Base-by-base conservation (phyloP, 2,113 vertebrate genomes). In the Ia io region DNA sequence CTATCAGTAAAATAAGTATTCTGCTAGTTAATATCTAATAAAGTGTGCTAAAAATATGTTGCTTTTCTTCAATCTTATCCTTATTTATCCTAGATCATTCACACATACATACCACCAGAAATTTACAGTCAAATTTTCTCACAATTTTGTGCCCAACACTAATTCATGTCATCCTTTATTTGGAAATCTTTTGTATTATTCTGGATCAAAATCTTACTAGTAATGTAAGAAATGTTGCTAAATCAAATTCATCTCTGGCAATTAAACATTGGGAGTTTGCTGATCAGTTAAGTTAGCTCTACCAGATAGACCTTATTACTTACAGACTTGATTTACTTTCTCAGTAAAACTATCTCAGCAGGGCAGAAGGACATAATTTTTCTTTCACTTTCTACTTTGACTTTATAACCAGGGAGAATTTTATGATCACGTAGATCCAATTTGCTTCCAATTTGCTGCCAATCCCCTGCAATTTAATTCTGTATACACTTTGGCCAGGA, bases 181-280 rank as follows among this genome's bases (percentile, higher is more conserved):
- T 90, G 71, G 23, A 95, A 88, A 84, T 70, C 3, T 67, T 87
- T 79, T 71, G 18, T 83, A 65, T 80, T 80, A 65, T 88, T 88
- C 32, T 65, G 9, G 49, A 65, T 12, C 18, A 84, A 82, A 79
- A 67, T 47, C 5, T 73, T 86, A 53, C 30, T 78, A 44, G 6
- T 73, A 53, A 74, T 42, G 40, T 13, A 76, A 77, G 23, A 86
- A 92, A 65, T 67, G 4, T 74, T 90, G 23, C 32, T 76, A 13
- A 80, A 88, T 79, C 23, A 51, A 78, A 85, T 53, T 86, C 14
- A 4, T 82, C 37, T 42, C 79, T 65, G 44, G 4, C 28, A 83
- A 84, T 90, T 74, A 94, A 84, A 90, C 40, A 85, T 25, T 37
- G 37, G 37, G 37, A 37, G 37, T 37, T 37, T 90, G 47, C 9